Evolutionary conservation across 2,113 vertebrate genomes (phyloP).

Genomic region (Laterallus jamaicensis): DNA sequence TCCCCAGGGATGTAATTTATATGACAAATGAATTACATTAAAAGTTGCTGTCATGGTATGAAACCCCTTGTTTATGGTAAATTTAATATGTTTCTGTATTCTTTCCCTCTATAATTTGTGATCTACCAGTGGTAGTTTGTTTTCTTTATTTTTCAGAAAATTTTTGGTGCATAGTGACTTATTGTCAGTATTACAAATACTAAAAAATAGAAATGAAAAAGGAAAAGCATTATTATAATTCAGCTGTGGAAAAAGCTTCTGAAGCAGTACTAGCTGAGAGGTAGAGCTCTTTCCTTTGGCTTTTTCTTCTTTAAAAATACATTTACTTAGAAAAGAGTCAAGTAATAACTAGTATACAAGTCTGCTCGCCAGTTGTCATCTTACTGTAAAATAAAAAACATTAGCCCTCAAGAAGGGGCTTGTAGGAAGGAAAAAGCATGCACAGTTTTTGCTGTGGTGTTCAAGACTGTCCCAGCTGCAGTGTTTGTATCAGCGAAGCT

Average conservation of each 20-base stretch:
- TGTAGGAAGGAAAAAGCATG: neutral
- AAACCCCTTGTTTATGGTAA: slow-evolving; percentile 42
- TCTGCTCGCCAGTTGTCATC: neutral
- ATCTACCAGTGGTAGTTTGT: neutral
- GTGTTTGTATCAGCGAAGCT: neutral
- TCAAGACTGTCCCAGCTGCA: neutral
- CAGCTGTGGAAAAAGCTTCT: neutral
- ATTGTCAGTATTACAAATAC: neutral
- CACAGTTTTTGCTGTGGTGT: neutral
- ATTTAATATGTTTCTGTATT: slow-evolving; percentile 17
- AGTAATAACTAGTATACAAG: neutral
- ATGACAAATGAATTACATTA: slow-evolving; percentile 54
- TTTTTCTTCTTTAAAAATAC: neutral
- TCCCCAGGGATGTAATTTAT: slow-evolving; percentile 41
- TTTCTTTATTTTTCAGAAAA: neutral
- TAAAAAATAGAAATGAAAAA: neutral
- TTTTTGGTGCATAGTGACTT: neutral
- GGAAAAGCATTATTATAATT: neutral
- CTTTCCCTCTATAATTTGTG: neutral
- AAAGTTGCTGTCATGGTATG: slow-evolving; percentile 35
- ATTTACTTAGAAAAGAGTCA: neutral
- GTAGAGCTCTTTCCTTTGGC: neutral
- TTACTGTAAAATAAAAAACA: neutral
- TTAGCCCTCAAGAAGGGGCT: neutral
- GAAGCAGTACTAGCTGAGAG: neutral